These are phyloP conservation scores for Vulpes lagopus DNA, from an alignment of 2,113 vertebrate genomes.

Conservation along the genomic window DNA sequence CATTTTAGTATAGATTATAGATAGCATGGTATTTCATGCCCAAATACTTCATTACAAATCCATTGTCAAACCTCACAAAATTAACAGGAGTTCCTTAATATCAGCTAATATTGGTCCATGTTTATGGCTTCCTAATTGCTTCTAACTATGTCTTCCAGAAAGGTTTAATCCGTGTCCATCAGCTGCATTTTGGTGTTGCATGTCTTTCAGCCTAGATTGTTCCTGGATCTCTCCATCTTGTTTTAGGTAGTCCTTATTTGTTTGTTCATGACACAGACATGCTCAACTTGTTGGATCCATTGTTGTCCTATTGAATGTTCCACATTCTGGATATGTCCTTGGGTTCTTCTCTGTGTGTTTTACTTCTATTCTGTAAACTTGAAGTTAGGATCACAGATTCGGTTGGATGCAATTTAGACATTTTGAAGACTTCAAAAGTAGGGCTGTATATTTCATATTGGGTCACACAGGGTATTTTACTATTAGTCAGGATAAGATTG, in stretches of 20 bases:
- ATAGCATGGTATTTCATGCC: not conserved
- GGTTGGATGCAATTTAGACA: not conserved
- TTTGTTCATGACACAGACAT: not conserved
- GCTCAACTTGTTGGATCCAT: not conserved
- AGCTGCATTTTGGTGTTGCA: not conserved
- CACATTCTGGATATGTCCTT: not conserved
- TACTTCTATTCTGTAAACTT: not conserved
- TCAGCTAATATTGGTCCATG: not conserved
- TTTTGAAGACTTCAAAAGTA: not conserved
- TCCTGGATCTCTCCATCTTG: not conserved
- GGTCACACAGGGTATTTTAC: not conserved
- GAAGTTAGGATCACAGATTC: not conserved
- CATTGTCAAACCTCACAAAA: not conserved
- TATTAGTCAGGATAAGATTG: not conserved
- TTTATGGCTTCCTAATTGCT: not conserved
- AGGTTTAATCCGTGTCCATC: rapidly evolving
- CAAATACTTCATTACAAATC: not conserved
- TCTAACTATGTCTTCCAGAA: not conserved
- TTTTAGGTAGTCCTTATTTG: not conserved
- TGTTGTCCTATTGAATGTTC: not conserved
- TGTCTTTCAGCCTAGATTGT: not conserved
- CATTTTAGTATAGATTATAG: not conserved
- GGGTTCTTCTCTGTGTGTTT: not conserved
- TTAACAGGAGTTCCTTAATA: not conserved
- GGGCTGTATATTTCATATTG: not conserved